Conservation (phyloP, 2,797 vertebrate species). For the Notolabrus celidotus region DNA sequence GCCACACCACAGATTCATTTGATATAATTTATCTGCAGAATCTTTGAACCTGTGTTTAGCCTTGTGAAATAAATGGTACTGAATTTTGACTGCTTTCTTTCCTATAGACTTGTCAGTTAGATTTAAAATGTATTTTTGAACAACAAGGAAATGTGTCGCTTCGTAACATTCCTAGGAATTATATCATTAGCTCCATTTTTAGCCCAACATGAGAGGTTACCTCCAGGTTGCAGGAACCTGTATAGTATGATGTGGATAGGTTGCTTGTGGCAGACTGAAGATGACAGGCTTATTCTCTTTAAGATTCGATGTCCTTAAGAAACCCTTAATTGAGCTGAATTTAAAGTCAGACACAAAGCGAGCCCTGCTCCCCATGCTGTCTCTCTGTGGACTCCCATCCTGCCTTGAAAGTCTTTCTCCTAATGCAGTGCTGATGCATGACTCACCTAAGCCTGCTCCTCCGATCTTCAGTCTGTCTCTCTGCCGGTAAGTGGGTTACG, state of each 20-base stretch:
- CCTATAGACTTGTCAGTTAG: too few species aligned
- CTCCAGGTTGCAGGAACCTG: neutral
- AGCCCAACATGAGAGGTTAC: neutral
- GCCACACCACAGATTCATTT: too few species aligned
- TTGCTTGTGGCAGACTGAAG: neutral
- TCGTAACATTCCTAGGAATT: neutral
- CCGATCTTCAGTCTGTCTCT: constrained; percentile 47
- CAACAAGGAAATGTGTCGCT: too few species aligned
- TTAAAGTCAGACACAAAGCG: constrained; percentile 38
- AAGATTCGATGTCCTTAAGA: constrained; percentile 30
- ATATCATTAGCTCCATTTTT: too few species aligned
- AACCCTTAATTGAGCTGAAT: constrained; percentile 42
- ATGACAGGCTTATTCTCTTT: neutral
- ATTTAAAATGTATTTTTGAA: too few species aligned
- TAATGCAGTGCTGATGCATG: constrained; percentile 57
- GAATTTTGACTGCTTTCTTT: too few species aligned
- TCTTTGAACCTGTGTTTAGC: too few species aligned
- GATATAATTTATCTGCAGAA: too few species aligned
- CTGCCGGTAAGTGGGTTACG: constrained; percentile 58
- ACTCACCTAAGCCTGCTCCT: constrained; percentile 62
- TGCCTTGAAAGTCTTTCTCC: constrained; percentile 53
- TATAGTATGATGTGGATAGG: neutral
- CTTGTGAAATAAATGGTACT: too few species aligned
- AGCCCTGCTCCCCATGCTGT: constrained; percentile 1
- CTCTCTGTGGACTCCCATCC: constrained; percentile 42